phyloP scores from a whole-genome alignment of 1,140 invertebrate species.

The Sesamia nonagrioides region DNA sequence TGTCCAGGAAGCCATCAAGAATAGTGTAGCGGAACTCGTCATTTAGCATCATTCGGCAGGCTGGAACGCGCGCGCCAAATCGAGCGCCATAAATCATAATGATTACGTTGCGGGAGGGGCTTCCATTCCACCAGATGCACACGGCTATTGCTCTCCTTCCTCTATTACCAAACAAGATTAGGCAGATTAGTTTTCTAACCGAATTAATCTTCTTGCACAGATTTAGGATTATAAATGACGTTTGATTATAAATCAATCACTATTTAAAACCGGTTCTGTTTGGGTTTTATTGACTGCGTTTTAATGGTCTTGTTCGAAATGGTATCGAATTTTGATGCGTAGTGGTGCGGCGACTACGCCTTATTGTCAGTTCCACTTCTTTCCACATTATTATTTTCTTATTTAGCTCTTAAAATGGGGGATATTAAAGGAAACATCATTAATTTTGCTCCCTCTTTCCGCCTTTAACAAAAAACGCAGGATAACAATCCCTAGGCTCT shows the following conservation, averaged over 20 bases:
- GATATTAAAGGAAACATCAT: slow-evolving; percentile 36
- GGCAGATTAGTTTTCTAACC: slow-evolving; percentile 24
- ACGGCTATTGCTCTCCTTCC: slow-evolving; percentile 30
- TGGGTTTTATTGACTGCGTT: slow-evolving; percentile 3
- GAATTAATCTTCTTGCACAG: slow-evolving; percentile 8
- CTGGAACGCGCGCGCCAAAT: slow-evolving; percentile 40
- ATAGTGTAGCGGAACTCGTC: slow-evolving; percentile 35
- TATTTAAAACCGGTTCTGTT: not conserved
- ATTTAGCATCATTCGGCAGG: slow-evolving; percentile 41
- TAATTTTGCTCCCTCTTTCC: slow-evolving; percentile 29
- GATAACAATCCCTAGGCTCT: slow-evolving; percentile 18
- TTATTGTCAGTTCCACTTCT: not conserved
- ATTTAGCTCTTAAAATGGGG: slow-evolving; percentile 19
- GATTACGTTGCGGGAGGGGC: slow-evolving; percentile 31
- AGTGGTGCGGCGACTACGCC: not conserved
- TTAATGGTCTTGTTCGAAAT: slow-evolving; percentile 3
- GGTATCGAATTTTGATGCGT: slow-evolving; percentile 2
- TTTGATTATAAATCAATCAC: slow-evolving; percentile 15
- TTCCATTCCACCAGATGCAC: not conserved
- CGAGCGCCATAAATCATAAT: slow-evolving; percentile 42
- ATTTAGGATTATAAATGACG: slow-evolving; percentile 20
- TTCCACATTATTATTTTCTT: slow-evolving; percentile 21
- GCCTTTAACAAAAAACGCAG: slow-evolving; percentile 5
- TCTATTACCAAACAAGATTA: slow-evolving; percentile 28
- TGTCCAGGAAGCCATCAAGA: slow-evolving; percentile 39